Base-by-base conservation (phyloP, 53 echinoderm and acorn worm genomes). In the Echinarachnius parma region DNA sequence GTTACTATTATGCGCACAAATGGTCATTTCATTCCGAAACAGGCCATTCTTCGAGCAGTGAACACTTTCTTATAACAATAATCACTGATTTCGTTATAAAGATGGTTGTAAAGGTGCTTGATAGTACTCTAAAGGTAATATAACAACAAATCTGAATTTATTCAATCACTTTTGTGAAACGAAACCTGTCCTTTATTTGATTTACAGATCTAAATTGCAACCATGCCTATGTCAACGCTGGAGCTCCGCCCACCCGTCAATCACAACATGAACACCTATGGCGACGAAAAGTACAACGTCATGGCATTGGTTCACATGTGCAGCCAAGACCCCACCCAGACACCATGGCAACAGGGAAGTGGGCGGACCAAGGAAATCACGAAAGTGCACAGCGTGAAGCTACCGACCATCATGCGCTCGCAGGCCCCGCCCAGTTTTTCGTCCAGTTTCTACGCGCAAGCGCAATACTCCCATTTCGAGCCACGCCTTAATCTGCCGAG, bases 231-330 rank as follows among this genome's bases (percentile, higher is more conserved):
- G 15, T 69, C 70, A 32, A 69, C 70, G 3, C 34, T 69, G 14
- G 70, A 50, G 16, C 52, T 69, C 53, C 2, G 53, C 2, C 70
- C 70, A n/a, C 31, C 52, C 20, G 39, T 39, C 13, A 36, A 69
- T 53, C 53, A 53, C 53, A 53, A 8, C 13, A 52, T 53, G 26
- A 69, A 69, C 53, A 69, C 70, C 21, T 69, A 69, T 25, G 70
- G 70, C 25, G 70, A 69, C 70, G 11, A 69, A 9, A 69, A 69
- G 22, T 69, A 69, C 53, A 69, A 69, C 53, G 25, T 69, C 70
- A 53, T 69, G 53, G 36, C 32, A 16, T 35, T 69, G 18, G 37
- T 69, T 11, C 52, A 35, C 8, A 20, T 69, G 4, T 69, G 23
- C 70, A 69, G 53, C 70, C 53, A 69, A 53, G 70, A 53, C 53